These are phyloP conservation scores for Palythoa caribaeorum DNA, from an alignment of 92 coral and sea anemone genomes.

Conservation along the genomic window DNA sequence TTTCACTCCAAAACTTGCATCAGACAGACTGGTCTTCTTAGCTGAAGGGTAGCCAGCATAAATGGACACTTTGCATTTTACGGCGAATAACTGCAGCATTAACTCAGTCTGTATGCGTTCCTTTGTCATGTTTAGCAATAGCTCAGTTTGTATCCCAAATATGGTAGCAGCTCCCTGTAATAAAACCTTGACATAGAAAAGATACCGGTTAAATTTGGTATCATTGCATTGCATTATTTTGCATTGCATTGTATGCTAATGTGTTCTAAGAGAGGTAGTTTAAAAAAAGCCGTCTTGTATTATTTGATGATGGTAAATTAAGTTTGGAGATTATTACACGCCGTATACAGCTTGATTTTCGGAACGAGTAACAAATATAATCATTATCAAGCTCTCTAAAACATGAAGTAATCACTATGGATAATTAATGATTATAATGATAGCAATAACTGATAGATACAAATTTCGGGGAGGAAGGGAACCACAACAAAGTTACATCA, in stretches of 20 bases:
- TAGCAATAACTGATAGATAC: no score
- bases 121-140: slow-evolving; percentile 23
- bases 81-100: slow-evolving; percentile 31
- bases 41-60: slow-evolving; percentile 31
- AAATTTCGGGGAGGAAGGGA: no score
- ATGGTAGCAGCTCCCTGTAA: slow-evolving; percentile 18
- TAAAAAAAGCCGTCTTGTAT: no score
- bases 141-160: slow-evolving; percentile 36
- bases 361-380: no score
- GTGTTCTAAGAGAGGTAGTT: background rate
- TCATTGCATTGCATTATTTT: background rate
- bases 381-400: no score
- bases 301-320: no score
- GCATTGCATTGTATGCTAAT: no score
- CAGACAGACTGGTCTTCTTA: slow-evolving; percentile 4
- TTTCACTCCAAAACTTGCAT: slow-evolving; percentile 37
- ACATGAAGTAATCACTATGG: no score
- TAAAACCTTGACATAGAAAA: background rate
- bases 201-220: background rate
- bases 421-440: no score
- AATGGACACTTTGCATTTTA: slow-evolving; percentile 37
- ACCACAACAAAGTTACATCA: no score
- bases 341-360: no score
- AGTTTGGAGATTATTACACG: no score
- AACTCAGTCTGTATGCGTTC: slow-evolving; percentile 30